phyloP scores from a whole-genome alignment of 2,888 invertebrate genomes.

The Tineola bisselliella region DNA sequence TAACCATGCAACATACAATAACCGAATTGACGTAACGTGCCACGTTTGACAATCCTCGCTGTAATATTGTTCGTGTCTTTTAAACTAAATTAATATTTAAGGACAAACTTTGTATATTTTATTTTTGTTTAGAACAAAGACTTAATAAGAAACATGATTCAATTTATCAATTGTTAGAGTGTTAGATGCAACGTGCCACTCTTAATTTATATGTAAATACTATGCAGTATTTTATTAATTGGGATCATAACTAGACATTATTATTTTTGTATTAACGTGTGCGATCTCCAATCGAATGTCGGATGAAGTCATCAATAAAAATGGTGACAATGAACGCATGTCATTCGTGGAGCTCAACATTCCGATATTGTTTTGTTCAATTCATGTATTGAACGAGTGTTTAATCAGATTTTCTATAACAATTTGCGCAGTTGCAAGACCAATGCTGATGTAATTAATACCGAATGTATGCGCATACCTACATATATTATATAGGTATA shows the following conservation, averaged over 20 bases:
- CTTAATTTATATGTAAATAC: no score
- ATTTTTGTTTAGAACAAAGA: background rate
- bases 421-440: slow-evolving; percentile 47
- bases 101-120: slow-evolving; percentile 11
- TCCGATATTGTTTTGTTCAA: slow-evolving; percentile 40
- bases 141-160: background rate
- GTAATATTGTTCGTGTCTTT: background rate
- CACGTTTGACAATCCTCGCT: background rate
- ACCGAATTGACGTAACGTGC: slow-evolving; percentile 34
- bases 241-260: no score
- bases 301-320: slow-evolving; percentile 9
- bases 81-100: background rate
- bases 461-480: no score
- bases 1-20: slow-evolving; percentile 56
- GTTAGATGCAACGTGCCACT: no score
- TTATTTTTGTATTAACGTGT: no score
- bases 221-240: no score
- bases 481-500: no score
- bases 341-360: slow-evolving; percentile 39
- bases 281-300: background rate
- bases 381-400: slow-evolving; percentile 30
- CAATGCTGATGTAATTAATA: background rate
- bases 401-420: slow-evolving; percentile 48
- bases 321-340: slow-evolving; percentile 32
- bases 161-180: background rate